Evolutionary conservation across 1,140 invertebrate species (phyloP).

Genomic region (Macrostomum lignano): DNA sequence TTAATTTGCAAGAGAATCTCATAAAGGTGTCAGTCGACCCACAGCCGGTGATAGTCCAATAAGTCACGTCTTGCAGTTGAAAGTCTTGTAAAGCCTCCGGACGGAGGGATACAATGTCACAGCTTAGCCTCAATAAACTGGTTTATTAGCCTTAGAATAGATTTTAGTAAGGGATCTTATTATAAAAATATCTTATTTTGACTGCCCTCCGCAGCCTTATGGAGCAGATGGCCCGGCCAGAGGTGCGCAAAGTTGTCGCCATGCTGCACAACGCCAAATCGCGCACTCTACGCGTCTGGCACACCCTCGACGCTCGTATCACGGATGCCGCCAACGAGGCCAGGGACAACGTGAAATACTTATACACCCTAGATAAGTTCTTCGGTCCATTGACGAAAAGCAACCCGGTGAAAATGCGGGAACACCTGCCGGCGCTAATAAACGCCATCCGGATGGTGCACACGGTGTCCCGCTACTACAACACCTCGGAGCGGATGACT

Average conservation of each 20-base stretch:
- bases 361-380: conserved; percentile 69
- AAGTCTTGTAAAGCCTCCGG: no score
- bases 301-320: no score
- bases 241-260: conserved; percentile 40
- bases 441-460: conserved; percentile 28
- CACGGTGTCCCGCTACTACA: conserved; percentile 28
- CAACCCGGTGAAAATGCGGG: conserved; percentile 41
- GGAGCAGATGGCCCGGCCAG: conserved; percentile 45
- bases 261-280: conserved; percentile 45
- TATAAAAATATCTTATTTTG: neutral
- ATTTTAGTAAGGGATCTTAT: conserved; percentile 39
- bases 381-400: conserved; percentile 68
- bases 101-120: no score
- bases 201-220: conserved; percentile 45
- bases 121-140: neutral
- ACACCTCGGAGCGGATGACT: conserved; percentile 28
- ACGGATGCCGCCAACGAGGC: conserved; percentile 57
- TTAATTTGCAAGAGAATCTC: no score
- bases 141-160: conserved; percentile 37
- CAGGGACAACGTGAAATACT: conserved; percentile 73
- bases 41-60: no score
- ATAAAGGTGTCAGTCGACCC: no score
- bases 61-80: no score
- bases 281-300: conserved; percentile 36
- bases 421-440: conserved; percentile 26